phyloP scores from a whole-genome alignment of 1,140 invertebrate species.

The Euglossa dilemma region DNA sequence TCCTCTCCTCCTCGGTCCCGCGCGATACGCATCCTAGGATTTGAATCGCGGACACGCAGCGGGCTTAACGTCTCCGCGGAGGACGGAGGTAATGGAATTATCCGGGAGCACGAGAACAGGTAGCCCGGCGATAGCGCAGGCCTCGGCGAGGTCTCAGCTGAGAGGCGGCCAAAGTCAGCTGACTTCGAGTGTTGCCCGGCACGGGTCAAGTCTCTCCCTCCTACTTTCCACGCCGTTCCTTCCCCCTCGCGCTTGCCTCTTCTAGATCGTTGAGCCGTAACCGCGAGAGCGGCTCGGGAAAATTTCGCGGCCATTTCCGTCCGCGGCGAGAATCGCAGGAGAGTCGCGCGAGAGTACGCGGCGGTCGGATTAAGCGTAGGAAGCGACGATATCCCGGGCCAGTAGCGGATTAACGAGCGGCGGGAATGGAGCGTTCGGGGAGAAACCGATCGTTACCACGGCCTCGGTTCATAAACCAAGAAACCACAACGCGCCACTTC shows the following conservation, averaged over 20 bases:
- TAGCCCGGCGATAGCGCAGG: background rate
- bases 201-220: constrained; percentile 67
- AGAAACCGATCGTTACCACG: constrained; percentile 39
- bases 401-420: background rate
- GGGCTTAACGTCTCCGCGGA: too few relatives aligned
- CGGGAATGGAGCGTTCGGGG: constrained; percentile 9
- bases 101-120: too few relatives aligned
- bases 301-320: constrained; percentile 23
- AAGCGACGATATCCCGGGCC: background rate
- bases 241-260: constrained; percentile 22
- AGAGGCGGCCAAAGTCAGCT: constrained; percentile 74
- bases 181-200: constrained; percentile 67
- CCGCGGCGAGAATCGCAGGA: too few relatives aligned
- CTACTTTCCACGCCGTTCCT: constrained; percentile 18
- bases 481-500: constrained; percentile 38
- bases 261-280: constrained; percentile 35
- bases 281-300: constrained; percentile 19
- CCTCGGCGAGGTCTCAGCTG: constrained; percentile 63
- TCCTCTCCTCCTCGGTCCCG: too few relatives aligned
- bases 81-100: too few relatives aligned
- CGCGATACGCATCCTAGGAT: too few relatives aligned
- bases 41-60: too few relatives aligned
- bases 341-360: too few relatives aligned
- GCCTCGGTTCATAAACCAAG: constrained; percentile 47
- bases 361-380: too few relatives aligned